Percentiles rank a stretch among this genome's conserved stretches.
Conservation (phyloP, 2,113 vertebrate genomes). For the Gymnarchus niloticus region DNA sequence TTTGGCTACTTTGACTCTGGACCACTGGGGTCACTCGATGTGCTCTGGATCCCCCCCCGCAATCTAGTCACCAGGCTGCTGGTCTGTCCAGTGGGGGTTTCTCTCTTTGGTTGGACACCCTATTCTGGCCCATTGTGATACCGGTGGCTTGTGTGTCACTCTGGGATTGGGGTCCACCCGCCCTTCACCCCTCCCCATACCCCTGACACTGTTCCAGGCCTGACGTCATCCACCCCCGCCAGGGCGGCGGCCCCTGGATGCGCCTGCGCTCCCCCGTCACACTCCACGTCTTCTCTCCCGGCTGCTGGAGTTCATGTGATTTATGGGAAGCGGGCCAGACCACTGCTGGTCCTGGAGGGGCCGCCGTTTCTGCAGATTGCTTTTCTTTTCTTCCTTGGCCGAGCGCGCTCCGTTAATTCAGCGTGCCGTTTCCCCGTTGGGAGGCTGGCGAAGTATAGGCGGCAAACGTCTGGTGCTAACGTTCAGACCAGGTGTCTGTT, state of each 20-base stretch:
- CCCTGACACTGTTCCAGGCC: background rate
- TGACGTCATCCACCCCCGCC: conserved; percentile 14
- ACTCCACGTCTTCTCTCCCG: background rate
- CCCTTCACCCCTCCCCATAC: background rate
- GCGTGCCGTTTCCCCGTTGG: background rate
- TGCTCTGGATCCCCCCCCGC: background rate
- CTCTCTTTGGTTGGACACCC: background rate
- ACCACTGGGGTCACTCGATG: background rate
- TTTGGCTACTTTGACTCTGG: background rate
- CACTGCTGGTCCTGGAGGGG: background rate
- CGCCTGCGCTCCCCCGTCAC: background rate
- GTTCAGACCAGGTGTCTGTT: background rate
- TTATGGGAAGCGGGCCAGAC: conserved; percentile 8
- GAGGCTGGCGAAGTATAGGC: background rate
- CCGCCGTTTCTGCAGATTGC: background rate
- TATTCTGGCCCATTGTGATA: background rate
- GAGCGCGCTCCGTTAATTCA: background rate
- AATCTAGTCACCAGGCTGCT: too few species aligned
- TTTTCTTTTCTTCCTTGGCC: background rate
- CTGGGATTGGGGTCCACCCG: background rate
- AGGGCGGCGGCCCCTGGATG: background rate
- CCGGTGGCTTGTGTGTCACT: background rate
- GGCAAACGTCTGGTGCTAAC: background rate
- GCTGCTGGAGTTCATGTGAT: background rate
- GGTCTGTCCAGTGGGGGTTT: too few species aligned